Evolutionary conservation across 2,888 invertebrate species (phyloP), one percentile per base, ranked within the genome.

Genomic region (Lomographa bimaculata): DNA sequence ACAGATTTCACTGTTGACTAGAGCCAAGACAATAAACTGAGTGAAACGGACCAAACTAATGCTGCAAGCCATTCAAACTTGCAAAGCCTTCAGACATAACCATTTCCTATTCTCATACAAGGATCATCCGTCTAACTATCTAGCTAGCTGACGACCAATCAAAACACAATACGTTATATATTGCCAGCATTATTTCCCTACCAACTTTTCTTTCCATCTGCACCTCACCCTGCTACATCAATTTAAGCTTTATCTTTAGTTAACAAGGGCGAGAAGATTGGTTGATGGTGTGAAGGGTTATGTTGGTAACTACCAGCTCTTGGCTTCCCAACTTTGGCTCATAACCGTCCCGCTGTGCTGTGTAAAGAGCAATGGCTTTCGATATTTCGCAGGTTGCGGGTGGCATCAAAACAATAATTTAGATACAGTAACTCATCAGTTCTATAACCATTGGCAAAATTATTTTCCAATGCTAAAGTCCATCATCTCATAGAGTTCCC

Each of bases 161-260:
- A 86, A 84, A 86, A 79, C 76, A 89, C 87, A 89, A 89, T 87
- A 84, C 83, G 75, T 84, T 85, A 86, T 85, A 79, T 80, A 89
- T 86, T 67, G 76, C 70, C 57, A 48, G 46, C 50, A 51, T 49
- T 54, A 47, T 51, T 47, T 41, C 36, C 25, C 33, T 30, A 17
- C 56, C 28, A 50, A 40, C n/a, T 41, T 46, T 17, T 20, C 7
- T 7, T 3, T 34, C 12, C 10, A 11, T 34, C 4, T 17, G 2
- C 2, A 11, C 10, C 5, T n/a, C 2, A 1, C n/a, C 5, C 1
- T 26, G 17, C 10, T 7, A 8, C 3, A 3, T 25, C 4, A 44
- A 32, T 36, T 23, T 50, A 14, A 18, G 25, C 46, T 24, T 23
- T 54, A 47, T 3, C 0, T 0, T 6, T 1, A 26, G 11, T 12